Evolutionary conservation across 1,140 invertebrate genomes (phyloP).

Genomic region (Aradophagus sp.): DNA sequence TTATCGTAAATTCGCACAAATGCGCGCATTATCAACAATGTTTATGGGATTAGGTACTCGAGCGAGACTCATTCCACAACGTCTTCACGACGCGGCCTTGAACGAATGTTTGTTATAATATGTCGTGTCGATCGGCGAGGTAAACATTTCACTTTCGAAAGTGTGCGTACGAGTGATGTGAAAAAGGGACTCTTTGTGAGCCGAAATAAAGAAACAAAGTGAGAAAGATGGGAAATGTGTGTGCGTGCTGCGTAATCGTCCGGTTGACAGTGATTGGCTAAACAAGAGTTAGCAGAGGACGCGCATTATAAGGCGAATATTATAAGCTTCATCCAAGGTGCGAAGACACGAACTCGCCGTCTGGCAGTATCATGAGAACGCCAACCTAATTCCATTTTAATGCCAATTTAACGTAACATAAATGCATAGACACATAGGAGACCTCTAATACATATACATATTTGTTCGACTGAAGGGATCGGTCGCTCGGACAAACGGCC

Average conservation of each 20-base stretch:
- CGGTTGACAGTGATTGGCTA: conserved; percentile 59
- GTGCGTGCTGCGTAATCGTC: conserved; percentile 37
- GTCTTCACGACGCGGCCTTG: no score
- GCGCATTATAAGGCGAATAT: conserved; percentile 62
- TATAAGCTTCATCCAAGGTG: conserved; percentile 64
- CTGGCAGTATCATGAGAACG: conserved; percentile 55
- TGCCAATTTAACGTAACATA: conserved; percentile 67
- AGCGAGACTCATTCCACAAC: no score
- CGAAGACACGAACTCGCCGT: conserved; percentile 63
- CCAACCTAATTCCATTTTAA: conserved; percentile 73
- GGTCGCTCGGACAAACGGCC: conserved; percentile 37
- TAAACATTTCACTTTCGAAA: no score
- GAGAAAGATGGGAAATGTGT: conserved; percentile 17
- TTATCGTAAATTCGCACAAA: no score
- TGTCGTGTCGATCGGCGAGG: no score
- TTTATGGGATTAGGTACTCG: no score
- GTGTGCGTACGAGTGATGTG: neutral
- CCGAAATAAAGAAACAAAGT: conserved; percentile 38
- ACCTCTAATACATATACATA: conserved; percentile 19
- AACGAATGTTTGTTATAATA: no score
- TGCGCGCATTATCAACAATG: no score
- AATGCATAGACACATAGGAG: conserved; percentile 48
- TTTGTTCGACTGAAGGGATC: conserved; percentile 30
- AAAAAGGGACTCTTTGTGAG: conserved; percentile 4
- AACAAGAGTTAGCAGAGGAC: conserved; percentile 51